Percentiles rank a stretch among this genome's conserved stretches.
phyloP scores from a whole-genome alignment of 2,797 vertebrate species.

The Xenops minutus region DNA sequence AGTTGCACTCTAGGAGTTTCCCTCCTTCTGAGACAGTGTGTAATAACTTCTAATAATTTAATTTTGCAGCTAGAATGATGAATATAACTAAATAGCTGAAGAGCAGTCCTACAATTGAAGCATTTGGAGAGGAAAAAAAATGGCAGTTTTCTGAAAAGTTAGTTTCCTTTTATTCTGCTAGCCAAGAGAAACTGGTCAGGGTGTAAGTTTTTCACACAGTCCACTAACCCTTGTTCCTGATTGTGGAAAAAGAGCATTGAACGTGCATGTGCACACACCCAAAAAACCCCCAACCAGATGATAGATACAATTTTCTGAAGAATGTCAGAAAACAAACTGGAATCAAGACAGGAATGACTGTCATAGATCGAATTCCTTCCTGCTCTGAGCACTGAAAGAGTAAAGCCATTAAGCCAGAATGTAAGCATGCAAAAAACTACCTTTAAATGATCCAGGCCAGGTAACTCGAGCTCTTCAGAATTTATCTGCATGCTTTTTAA shows the following conservation, averaged over 20 bases:
- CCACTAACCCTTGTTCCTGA: not conserved
- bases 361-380: not conserved
- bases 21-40: not conserved
- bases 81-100: not conserved
- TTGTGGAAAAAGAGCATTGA: not conserved
- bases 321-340: not conserved
- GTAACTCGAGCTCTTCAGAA: not conserved
- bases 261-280: fast-evolving
- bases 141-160: not conserved
- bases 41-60: not conserved
- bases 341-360: not conserved
- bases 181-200: not conserved
- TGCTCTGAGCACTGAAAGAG: not conserved
- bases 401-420: not conserved
- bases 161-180: not conserved
- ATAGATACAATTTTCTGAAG: not conserved
- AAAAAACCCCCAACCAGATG: not conserved
- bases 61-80: not conserved
- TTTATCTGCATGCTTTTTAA: not conserved
- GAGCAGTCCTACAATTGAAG: not conserved
- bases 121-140: not conserved
- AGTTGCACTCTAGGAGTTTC: not conserved
- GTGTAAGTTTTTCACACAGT: not conserved
- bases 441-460: not conserved
- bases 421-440: not conserved